A percentile compares a stretch with the other conserved stretches of the same genome.
These are phyloP conservation scores for Chaenogobius annularis DNA, from an alignment of 2,113 vertebrate species.

Conservation along the genomic window DNA sequence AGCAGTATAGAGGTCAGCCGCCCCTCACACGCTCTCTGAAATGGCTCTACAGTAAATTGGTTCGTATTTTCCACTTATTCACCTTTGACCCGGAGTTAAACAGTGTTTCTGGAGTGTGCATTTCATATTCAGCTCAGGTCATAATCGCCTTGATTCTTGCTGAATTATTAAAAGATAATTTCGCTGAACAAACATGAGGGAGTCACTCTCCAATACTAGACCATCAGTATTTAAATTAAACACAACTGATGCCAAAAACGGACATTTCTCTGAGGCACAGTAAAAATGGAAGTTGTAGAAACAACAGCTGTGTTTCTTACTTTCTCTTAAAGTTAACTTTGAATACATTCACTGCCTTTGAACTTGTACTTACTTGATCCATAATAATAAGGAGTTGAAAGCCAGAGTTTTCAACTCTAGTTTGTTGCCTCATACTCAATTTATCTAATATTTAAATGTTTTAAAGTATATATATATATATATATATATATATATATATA, in stretches of 20 bases:
- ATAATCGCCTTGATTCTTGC: conserved; percentile 13
- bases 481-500: no score
- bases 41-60: conserved; percentile 17
- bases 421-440: no score
- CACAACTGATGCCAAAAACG: neutral
- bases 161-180: conserved; percentile 22
- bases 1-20: conserved; percentile 27
- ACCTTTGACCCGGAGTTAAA: conserved; percentile 22
- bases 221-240: neutral
- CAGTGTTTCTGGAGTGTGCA: conserved; percentile 7
- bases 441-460: no score
- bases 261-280: neutral
- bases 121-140: conserved; percentile 20
- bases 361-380: no score
- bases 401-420: no score
- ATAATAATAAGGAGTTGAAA: no score
- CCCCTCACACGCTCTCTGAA: conserved; percentile 24
- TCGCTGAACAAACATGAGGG: conserved; percentile 16
- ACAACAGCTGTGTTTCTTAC: neutral
- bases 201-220: neutral
- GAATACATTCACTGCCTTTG: neutral
- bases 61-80: conserved; percentile 20
- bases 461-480: no score
- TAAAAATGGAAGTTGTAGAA: neutral
- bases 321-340: neutral